Conservation (phyloP, 2,797 vertebrate species). For the Austrolebias charrua region DNA sequence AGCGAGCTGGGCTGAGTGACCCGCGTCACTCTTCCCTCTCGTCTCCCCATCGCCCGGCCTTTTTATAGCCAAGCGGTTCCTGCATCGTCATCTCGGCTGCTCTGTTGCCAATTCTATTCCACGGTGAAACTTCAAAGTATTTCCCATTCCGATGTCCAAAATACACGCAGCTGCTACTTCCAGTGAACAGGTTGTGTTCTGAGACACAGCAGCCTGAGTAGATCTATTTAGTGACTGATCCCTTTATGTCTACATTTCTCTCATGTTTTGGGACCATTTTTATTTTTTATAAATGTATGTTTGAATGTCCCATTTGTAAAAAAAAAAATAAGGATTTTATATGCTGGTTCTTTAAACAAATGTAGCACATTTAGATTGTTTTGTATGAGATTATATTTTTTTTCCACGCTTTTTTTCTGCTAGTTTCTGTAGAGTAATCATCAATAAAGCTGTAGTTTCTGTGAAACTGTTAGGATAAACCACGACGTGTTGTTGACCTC, state of each 20-base stretch:
- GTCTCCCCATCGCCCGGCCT: constrained; percentile 23
- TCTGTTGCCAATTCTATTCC: constrained; percentile 2
- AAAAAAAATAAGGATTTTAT: not conserved
- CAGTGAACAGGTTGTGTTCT: not conserved
- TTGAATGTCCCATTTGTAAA: constrained; percentile 36
- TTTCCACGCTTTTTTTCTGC: constrained; percentile 38
- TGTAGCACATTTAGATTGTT: constrained; percentile 38
- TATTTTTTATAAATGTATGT: constrained; percentile 26
- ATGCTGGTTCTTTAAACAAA: constrained; percentile 29
- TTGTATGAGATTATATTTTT: not conserved
- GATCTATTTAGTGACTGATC: not conserved
- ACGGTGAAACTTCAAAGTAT: constrained; percentile 2
- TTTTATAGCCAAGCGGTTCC: constrained; percentile 31
- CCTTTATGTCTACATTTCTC: not conserved
- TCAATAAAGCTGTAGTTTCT: constrained; percentile 78
- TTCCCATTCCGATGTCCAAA: not conserved
- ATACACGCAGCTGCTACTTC: too few species aligned
- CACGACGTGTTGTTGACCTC: constrained; percentile 37
- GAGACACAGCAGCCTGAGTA: not conserved
- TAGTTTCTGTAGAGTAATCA: constrained; percentile 45
- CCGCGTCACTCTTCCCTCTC: too few species aligned
- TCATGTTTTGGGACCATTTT: constrained; percentile 8
- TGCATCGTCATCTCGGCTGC: constrained; percentile 16
- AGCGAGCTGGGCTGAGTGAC: constrained; percentile 12
- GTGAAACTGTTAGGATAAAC: constrained; percentile 72